Percentiles rank a stretch among this genome's conserved stretches.
Conservation (phyloP, 2,888 invertebrate species). For the Dryobotodes eremita region DNA sequence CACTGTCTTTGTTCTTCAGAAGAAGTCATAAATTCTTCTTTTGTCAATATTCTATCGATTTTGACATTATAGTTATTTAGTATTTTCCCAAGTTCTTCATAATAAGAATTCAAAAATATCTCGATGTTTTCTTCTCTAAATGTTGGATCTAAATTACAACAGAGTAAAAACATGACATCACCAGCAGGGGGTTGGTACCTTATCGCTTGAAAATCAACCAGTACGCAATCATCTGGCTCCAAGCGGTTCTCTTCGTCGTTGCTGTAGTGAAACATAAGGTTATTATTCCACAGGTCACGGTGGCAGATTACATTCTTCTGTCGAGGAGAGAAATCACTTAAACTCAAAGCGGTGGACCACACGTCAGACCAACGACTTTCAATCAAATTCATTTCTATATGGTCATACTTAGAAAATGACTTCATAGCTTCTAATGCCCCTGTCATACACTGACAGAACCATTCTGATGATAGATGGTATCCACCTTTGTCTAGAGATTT, state of each 20-base stretch:
- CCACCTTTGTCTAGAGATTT: constrained; percentile 76
- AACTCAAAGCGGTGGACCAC: constrained; percentile 77
- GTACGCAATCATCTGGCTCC: constrained; percentile 89
- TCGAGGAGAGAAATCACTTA: constrained; percentile 76
- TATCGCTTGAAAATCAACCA: constrained; percentile 93
- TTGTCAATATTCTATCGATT: constrained; percentile 82
- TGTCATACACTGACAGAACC: constrained; percentile 83
- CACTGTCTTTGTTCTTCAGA: constrained; percentile 88
- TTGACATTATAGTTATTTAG: constrained; percentile 82
- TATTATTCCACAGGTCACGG: constrained; percentile 92
- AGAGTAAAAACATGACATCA: constrained; percentile 91
- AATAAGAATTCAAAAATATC: constrained; percentile 90
- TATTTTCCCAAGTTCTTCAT: constrained; percentile 84
- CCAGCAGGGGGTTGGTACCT: constrained; percentile 92
- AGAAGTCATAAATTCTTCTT: constrained; percentile 83
- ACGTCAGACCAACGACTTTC: constrained; percentile 78
- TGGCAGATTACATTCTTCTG: constrained; percentile 90
- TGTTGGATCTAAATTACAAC: constrained; percentile 87
- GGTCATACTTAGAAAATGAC: constrained; percentile 78
- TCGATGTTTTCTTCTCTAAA: constrained; percentile 88
- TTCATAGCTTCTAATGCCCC: constrained; percentile 82
- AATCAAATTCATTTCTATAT: constrained; percentile 70
- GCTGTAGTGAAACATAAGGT: constrained; percentile 90
- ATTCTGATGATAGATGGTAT: constrained; percentile 75
- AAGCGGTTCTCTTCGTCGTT: constrained; percentile 56